phyloP scores from a whole-genome alignment of 2,113 vertebrate genomes.

The Leptobrachium leishanense region DNA sequence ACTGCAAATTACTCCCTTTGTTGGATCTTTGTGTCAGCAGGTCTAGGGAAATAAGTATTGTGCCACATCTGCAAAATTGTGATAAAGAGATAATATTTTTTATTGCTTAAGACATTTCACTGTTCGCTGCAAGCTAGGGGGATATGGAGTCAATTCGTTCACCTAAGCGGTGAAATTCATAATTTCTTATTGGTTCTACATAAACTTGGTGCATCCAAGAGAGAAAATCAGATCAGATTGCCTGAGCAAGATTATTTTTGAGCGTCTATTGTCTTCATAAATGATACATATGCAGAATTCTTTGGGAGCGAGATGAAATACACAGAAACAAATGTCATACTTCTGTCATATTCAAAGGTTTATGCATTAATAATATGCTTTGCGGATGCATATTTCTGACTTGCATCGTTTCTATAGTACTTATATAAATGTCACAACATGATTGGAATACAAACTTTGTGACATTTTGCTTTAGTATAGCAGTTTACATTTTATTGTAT shows the following conservation, averaged over 20 bases:
- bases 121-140: slow-evolving; percentile 26
- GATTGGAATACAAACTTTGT: slow-evolving; percentile 35
- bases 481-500: not conserved
- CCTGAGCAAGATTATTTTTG: slow-evolving; percentile 23
- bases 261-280: slow-evolving; percentile 35
- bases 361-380: slow-evolving; percentile 34
- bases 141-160: slow-evolving; percentile 21
- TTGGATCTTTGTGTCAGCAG: slow-evolving; percentile 27
- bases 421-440: slow-evolving; percentile 42
- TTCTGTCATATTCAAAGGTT: slow-evolving; percentile 43
- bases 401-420: slow-evolving; percentile 36
- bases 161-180: not conserved
- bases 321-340: slow-evolving; percentile 43
- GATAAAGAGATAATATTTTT: slow-evolving; percentile 28
- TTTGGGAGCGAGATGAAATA: slow-evolving; percentile 25
- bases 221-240: slow-evolving; percentile 24
- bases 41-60: slow-evolving; percentile 30
- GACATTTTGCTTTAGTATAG: slow-evolving; percentile 15
- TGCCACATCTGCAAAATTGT: slow-evolving; percentile 25
- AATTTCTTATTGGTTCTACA: slow-evolving; percentile 28
- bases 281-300: slow-evolving; percentile 37
- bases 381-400: slow-evolving; percentile 29
- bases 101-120: slow-evolving; percentile 21
- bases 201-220: slow-evolving; percentile 1
- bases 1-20: slow-evolving; percentile 28